Evolutionary conservation across 1,140 invertebrate species (phyloP).

Genomic region (Phymorhynchus buccinoides): DNA sequence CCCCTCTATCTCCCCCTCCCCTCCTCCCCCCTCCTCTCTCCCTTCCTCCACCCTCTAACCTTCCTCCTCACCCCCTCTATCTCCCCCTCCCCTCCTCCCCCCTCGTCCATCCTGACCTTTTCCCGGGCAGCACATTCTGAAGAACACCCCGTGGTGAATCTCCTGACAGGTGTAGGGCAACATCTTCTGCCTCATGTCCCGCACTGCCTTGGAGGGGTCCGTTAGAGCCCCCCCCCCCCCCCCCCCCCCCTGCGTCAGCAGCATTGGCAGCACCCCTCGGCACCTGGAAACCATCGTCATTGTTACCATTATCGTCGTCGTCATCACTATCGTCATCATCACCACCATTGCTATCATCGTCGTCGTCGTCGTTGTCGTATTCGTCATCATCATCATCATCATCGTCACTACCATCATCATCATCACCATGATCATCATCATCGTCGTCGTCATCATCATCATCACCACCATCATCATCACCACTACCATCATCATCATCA

Average conservation of each 20-base stretch:
- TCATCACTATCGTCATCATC: too few species aligned
- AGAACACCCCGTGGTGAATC: constrained; percentile 2
- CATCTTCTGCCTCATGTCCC: constrained; percentile 23
- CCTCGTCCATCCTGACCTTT: not conserved
- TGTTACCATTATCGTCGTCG: too few species aligned
- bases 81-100: not conserved
- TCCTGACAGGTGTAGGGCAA: constrained; percentile 30
- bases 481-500: not conserved
- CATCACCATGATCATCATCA: not conserved
- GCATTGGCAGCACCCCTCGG: not conserved
- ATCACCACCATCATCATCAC: not conserved
- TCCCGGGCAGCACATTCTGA: constrained; percentile 28
- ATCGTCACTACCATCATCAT: not conserved
- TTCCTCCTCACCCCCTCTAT: too few species aligned
- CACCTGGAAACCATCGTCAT: too few species aligned
- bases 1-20: not conserved
- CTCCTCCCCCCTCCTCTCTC: too few species aligned
- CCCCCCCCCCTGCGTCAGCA: constrained; percentile 24
- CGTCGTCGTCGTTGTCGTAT: too few species aligned
- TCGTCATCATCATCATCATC: too few species aligned
- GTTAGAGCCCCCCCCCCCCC: not conserved
- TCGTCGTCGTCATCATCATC: not conserved
- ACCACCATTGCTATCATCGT: too few species aligned
- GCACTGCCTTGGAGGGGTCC: not conserved
- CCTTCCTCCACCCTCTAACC: too few species aligned